Percentiles rank a stretch among this genome's conserved stretches.
Conservation (phyloP, 2,113 vertebrate species). For the Pelecanoides urinatrix region DNA sequence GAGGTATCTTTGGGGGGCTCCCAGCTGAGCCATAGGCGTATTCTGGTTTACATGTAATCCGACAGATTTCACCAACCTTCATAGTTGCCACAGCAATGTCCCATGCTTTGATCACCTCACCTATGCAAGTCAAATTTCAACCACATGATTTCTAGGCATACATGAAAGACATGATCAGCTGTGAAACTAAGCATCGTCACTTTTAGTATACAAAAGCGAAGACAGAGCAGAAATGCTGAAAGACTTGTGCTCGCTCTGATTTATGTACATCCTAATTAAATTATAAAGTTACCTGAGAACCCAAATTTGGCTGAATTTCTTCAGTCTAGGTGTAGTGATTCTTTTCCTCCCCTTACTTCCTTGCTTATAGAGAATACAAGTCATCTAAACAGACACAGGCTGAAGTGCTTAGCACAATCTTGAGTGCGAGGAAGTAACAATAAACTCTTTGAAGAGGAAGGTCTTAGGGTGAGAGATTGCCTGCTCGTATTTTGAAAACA, state of each 20-base stretch:
- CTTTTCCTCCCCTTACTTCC: not conserved
- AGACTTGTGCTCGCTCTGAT: not conserved
- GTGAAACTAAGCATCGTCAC: not conserved
- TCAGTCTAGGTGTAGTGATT: not conserved
- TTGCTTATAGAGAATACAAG: not conserved
- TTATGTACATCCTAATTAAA: not conserved
- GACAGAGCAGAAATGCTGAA: not conserved
- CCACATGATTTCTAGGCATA: not conserved
- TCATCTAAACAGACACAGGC: not conserved
- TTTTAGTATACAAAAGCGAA: not conserved
- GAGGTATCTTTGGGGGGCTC: conserved; percentile 94
- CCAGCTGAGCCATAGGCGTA: conserved; percentile 95
- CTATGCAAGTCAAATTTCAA: conserved; percentile 62
- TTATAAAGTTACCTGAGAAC: not conserved
- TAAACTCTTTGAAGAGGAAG: not conserved
- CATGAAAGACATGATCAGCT: not conserved
- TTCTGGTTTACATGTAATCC: conserved; percentile 90
- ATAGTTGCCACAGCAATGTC: conserved; percentile 93
- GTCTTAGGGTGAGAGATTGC: not conserved
- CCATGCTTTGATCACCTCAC: conserved; percentile 98
- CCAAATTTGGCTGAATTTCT: not conserved
- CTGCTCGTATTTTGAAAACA: conserved; percentile 6
- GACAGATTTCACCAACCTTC: conserved; percentile 90
- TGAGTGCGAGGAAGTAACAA: not conserved
- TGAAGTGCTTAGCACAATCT: not conserved